These are phyloP conservation scores for Bolinopsis microptera DNA, from an alignment of 37 sponge, comb jelly and placozoan genomes.

Conservation along the genomic window DNA sequence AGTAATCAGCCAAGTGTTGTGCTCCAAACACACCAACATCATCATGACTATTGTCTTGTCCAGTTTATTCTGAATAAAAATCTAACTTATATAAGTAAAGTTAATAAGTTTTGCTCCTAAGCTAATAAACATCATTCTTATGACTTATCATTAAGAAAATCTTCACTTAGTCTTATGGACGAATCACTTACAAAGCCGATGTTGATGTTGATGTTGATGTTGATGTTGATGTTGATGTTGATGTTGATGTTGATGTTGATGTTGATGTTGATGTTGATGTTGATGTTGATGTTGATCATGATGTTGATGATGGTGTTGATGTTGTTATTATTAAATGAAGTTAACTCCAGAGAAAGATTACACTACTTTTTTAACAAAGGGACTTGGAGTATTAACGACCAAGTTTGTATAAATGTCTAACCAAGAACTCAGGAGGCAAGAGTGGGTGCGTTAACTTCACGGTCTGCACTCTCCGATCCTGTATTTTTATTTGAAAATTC, in stretches of 20 bases:
- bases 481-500: too few relatives aligned
- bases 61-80: too few relatives aligned
- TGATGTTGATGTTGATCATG: background rate
- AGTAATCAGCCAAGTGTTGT: too few relatives aligned
- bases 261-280: background rate
- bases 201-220: background rate
- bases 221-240: background rate
- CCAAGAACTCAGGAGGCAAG: too few relatives aligned
- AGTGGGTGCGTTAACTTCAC: too few relatives aligned
- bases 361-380: too few relatives aligned
- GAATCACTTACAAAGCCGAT: background rate
- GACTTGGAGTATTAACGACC: background rate
- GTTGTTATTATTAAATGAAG: background rate
- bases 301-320: background rate
- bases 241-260: background rate
- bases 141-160: background rate
- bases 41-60: too few relatives aligned
- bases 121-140: background rate
- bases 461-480: too few relatives aligned
- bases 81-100: too few relatives aligned
- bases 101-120: background rate
- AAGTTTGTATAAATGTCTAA: background rate
- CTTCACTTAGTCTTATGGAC: background rate
- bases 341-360: background rate
- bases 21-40: too few relatives aligned